Evolutionary conservation across 2,797 vertebrate genomes (phyloP).

Genomic region (Eurystomus glaucurus): DNA sequence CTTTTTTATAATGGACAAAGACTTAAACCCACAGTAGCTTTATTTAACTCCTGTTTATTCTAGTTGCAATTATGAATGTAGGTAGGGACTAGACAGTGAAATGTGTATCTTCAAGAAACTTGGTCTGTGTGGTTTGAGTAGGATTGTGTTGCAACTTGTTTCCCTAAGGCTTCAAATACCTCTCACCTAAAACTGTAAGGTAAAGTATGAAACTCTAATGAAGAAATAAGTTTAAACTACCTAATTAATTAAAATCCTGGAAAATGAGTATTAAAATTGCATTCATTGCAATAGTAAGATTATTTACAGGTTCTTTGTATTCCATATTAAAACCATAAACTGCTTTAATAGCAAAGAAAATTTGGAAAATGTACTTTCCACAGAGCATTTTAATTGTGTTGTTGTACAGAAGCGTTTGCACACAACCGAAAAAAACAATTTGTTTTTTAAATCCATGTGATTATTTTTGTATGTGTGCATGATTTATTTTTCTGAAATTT

Average conservation of each 20-base stretch:
- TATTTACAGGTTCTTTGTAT: conserved; percentile 7
- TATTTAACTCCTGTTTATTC: conserved; percentile 52
- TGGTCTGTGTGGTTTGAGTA: conserved; percentile 42
- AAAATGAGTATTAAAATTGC: conserved; percentile 51
- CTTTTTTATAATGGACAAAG: not conserved
- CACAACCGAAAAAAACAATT: not conserved
- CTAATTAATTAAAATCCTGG: conserved; percentile 49
- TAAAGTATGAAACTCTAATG: conserved; percentile 35
- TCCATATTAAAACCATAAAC: conserved; percentile 1
- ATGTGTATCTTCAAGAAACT: conserved; percentile 24
- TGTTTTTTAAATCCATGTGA: not conserved
- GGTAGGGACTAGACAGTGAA: conserved; percentile 1
- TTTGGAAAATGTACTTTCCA: not conserved
- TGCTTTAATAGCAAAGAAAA: not conserved
- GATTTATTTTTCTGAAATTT: conserved; percentile 8
- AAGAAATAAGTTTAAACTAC: conserved; percentile 38
- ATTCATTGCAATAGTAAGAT: conserved; percentile 17
- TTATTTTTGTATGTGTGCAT: not conserved
- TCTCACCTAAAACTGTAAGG: conserved; percentile 15
- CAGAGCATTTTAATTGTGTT: not conserved
- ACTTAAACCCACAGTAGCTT: not conserved
- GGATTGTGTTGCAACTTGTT: conserved; percentile 47
- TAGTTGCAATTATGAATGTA: not conserved
- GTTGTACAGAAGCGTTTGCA: not conserved
- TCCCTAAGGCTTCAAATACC: conserved; percentile 31